phyloP scores from a whole-genome alignment of 1,140 invertebrate species.

The Lordiphosa clarofinis region DNA sequence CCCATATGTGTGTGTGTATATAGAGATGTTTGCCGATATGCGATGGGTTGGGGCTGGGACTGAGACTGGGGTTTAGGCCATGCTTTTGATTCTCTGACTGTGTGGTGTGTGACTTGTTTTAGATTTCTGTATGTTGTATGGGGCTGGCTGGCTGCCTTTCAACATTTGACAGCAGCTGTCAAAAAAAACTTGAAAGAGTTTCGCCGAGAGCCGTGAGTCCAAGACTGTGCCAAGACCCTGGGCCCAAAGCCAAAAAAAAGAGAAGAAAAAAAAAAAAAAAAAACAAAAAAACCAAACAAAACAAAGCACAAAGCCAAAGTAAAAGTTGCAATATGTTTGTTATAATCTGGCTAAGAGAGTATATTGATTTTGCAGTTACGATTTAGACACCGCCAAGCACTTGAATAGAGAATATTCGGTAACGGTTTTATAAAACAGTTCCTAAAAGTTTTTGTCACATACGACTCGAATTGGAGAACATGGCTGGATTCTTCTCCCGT shows the following conservation, averaged over 20 bases:
- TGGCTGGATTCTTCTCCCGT: no score
- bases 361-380: no score
- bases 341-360: constrained; percentile 1
- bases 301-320: constrained; percentile 34
- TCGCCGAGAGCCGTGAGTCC: constrained; percentile 53
- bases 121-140: constrained; percentile 57
- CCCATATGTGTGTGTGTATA: constrained; percentile 20
- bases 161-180: constrained; percentile 77
- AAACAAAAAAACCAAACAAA: no score
- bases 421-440: no score
- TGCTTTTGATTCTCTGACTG: constrained; percentile 29
- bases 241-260: constrained; percentile 18
- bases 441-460: no score
- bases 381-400: no score
- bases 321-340: constrained; percentile 63
- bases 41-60: constrained; percentile 16
- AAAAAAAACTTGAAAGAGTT: constrained; percentile 74
- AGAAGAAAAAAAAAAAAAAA: no score
- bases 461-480: no score
- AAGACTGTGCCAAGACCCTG: constrained; percentile 34
- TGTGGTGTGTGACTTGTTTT: constrained; percentile 64
- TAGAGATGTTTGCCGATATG: constrained; percentile 56
- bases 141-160: constrained; percentile 68
- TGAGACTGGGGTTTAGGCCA: constrained; percentile 24
- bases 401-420: no score